Percentiles rank a stretch among this genome's conserved stretches.
These are phyloP conservation scores for Ichneumon xanthorius DNA, from an alignment of 2,888 invertebrate species.

Conservation along the genomic window DNA sequence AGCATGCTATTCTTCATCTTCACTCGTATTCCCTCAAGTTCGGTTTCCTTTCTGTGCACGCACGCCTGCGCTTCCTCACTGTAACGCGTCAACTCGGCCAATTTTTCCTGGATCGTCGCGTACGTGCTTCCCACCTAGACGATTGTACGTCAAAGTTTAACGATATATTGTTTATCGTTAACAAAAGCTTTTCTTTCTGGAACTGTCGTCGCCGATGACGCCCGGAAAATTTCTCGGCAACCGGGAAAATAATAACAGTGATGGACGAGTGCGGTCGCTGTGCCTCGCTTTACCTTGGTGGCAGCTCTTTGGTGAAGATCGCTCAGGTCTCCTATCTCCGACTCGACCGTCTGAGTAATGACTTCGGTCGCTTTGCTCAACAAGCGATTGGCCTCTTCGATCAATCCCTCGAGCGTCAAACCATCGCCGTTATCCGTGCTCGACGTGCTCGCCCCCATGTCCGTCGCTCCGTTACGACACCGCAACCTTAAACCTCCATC, in stretches of 20 bases:
- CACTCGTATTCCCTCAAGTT: conserved; percentile 59
- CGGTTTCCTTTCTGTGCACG: conserved; percentile 65
- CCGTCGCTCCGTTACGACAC: conserved; percentile 34
- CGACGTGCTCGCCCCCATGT: conserved; percentile 64
- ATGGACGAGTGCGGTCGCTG: not conserved
- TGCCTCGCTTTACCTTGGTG: conserved; percentile 54
- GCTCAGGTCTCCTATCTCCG: conserved; percentile 60
- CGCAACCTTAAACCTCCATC: conserved; percentile 19
- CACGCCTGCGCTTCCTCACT: conserved; percentile 68
- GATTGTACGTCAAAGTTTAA: conserved; percentile 22
- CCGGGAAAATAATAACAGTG: not conserved
- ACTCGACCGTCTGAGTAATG: conserved; percentile 67
- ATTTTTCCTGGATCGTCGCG: conserved; percentile 58
- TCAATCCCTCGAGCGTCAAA: conserved; percentile 65
- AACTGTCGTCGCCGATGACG: conserved; percentile 14
- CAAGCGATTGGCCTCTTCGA: conserved; percentile 68
- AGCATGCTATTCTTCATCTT: conserved; percentile 70
- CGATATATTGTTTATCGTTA: conserved; percentile 22
- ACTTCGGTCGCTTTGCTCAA: conserved; percentile 66
- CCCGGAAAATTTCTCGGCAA: conserved; percentile 20
- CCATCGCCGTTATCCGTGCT: conserved; percentile 35
- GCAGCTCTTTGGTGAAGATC: conserved; percentile 69
- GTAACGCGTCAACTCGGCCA: conserved; percentile 67
- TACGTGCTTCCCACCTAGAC: conserved; percentile 64
- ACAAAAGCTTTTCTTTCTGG: conserved; percentile 18